Percentiles rank a stretch among this genome's conserved stretches.
These are phyloP conservation scores for Scelioninae gen. 1 DNA, from an alignment of 2,888 invertebrate genomes.

Conservation along the genomic window DNA sequence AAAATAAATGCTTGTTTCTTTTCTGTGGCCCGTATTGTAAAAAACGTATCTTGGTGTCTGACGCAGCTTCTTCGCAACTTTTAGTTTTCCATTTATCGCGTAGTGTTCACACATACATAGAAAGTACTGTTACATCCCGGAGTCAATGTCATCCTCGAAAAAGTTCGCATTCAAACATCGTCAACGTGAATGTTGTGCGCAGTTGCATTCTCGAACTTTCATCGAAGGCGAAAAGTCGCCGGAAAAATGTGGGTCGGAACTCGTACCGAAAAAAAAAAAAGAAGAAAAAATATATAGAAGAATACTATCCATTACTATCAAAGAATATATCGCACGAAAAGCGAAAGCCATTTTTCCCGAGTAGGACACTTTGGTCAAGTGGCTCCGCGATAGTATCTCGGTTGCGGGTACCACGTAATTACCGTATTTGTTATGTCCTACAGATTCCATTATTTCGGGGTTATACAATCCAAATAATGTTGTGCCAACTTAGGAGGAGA, in stretches of 20 bases:
- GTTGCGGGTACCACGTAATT: constrained; percentile 43
- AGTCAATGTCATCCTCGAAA: constrained; percentile 32
- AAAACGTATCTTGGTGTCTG: constrained; percentile 17
- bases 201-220: constrained; percentile 41
- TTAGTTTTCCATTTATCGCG: constrained; percentile 42
- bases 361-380: constrained; percentile 46
- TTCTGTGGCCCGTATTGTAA: not conserved
- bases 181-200: constrained; percentile 50
- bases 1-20: constrained; percentile 25
- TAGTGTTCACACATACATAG: constrained; percentile 26
- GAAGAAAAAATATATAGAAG: constrained; percentile 4
- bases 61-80: constrained; percentile 45
- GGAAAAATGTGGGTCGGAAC: constrained; percentile 37
- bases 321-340: constrained; percentile 26
- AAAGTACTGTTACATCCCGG: constrained; percentile 25
- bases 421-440: constrained; percentile 36
- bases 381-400: constrained; percentile 41
- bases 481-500: not conserved
- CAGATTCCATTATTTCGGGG: constrained; percentile 27
- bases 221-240: constrained; percentile 30
- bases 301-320: constrained; percentile 17
- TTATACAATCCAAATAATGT: constrained; percentile 17
- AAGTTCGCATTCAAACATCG: constrained; percentile 41
- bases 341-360: constrained; percentile 34
- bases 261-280: not conserved